Percentiles rank a stretch among this genome's conserved stretches.
These are phyloP conservation scores for Lipophrys pholis DNA, from an alignment of 2,113 vertebrate species.

Conservation along the genomic window DNA sequence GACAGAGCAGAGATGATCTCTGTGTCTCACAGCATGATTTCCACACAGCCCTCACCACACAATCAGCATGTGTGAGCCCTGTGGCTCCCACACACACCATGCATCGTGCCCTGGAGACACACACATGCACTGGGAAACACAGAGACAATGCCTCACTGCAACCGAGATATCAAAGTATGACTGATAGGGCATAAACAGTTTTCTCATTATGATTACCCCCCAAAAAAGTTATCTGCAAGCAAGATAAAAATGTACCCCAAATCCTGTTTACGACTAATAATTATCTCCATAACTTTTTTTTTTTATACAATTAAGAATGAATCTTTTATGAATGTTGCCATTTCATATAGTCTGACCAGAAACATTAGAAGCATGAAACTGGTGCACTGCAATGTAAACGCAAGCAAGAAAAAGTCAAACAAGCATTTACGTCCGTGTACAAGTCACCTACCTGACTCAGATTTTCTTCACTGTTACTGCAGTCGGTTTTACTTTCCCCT, in stretches of 20 bases:
- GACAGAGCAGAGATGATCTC: slow-evolving; percentile 72
- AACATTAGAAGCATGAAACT: slow-evolving; percentile 26
- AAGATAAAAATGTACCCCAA: slow-evolving; percentile 25
- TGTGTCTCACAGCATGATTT: slow-evolving; percentile 61
- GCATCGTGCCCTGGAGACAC: neutral
- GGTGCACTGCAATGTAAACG: slow-evolving; percentile 12
- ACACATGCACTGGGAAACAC: slow-evolving; percentile 13
- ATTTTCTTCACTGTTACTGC: slow-evolving; percentile 27
- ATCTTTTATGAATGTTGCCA: neutral
- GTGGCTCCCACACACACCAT: slow-evolving; percentile 36
- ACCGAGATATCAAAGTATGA: slow-evolving; percentile 40
- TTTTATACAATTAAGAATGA: neutral
- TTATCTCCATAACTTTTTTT: slow-evolving; percentile 15
- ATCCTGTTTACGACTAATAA: neutral
- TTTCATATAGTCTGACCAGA: slow-evolving; percentile 1
- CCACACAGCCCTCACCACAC: slow-evolving; percentile 59
- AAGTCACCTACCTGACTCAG: slow-evolving; percentile 4
- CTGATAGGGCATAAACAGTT: slow-evolving; percentile 19
- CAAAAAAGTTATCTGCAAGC: slow-evolving; percentile 36
- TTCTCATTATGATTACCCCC: slow-evolving; percentile 51
- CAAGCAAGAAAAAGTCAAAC: neutral
- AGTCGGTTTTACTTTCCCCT: slow-evolving; percentile 12
- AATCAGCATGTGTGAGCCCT: slow-evolving; percentile 53
- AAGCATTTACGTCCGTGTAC: slow-evolving; percentile 7
- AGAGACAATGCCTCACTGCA: slow-evolving; percentile 33